These are phyloP conservation scores for Tragelaphus strepsiceros DNA, from an alignment of 2,113 vertebrate genomes.

Conservation along the genomic window DNA sequence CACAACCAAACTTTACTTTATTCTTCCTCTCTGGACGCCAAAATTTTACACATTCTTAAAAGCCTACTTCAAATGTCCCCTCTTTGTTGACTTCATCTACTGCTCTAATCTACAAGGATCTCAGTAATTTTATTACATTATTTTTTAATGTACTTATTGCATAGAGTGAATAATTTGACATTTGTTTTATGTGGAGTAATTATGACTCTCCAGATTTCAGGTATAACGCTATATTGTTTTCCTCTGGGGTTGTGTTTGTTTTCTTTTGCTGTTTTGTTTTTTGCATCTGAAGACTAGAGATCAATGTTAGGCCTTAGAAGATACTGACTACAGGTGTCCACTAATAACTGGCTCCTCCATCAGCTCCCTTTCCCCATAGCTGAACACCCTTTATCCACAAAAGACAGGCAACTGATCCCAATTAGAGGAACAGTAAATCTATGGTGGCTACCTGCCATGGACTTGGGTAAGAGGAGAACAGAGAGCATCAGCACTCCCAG, in stretches of 20 bases:
- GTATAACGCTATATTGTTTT: not conserved
- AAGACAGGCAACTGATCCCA: not conserved
- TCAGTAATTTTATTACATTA: not conserved
- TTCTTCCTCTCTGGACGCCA: not conserved
- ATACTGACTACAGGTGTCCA: not conserved
- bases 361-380: not conserved
- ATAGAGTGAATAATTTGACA: not conserved
- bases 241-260: not conserved
- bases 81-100: not conserved
- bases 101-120: not conserved
- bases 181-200: not conserved
- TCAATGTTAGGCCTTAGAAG: not conserved
- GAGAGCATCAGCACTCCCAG: not conserved
- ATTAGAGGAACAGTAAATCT: not conserved
- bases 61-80: not conserved
- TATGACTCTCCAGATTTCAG: not conserved
- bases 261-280: not conserved
- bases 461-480: not conserved
- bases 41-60: not conserved
- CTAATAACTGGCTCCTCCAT: not conserved
- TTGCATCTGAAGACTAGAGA: not conserved
- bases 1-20: not conserved
- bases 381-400: not conserved
- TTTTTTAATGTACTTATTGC: not conserved
- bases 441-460: not conserved